A percentile compares a stretch with the other conserved stretches of the same genome.
Conservation (phyloP, 2,888 invertebrate genomes). For the Parelbella ahira region DNA sequence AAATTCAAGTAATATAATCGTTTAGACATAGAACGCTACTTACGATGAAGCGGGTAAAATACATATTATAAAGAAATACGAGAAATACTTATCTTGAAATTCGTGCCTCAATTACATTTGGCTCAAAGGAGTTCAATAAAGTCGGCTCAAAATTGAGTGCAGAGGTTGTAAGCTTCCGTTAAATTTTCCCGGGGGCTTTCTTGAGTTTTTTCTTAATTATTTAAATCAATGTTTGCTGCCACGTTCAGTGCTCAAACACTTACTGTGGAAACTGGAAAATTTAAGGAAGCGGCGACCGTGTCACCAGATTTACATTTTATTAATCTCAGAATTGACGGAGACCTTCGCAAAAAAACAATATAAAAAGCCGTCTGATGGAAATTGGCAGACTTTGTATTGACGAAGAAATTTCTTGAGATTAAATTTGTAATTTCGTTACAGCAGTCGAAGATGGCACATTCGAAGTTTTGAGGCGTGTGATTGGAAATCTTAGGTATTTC, state of each 20-base stretch:
- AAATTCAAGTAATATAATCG: too few species aligned
- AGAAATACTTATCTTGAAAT: background rate
- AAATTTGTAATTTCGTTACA: constrained; percentile 22
- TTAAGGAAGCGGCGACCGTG: constrained; percentile 12
- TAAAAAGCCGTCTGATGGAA: constrained; percentile 25
- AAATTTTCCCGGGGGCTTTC: constrained; percentile 12
- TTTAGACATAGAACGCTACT: too few species aligned
- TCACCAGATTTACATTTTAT: constrained; percentile 28
- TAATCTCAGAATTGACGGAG: constrained; percentile 28
- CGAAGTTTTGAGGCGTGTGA: constrained; percentile 22
- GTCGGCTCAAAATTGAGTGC: constrained; percentile 8
- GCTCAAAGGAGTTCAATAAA: background rate
- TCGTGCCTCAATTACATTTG: constrained; percentile 1
- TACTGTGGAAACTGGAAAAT: constrained; percentile 14
- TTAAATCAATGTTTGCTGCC: constrained; percentile 24
- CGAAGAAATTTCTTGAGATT: constrained; percentile 17
- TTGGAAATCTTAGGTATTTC: constrained; percentile 17
- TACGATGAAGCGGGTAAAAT: too few species aligned
- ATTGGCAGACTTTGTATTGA: constrained; percentile 22
- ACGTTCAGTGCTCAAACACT: constrained; percentile 12
- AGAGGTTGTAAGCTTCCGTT: constrained; percentile 11
- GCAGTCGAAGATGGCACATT: constrained; percentile 21
- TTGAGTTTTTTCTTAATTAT: constrained; percentile 19
- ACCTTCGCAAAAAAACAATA: constrained; percentile 26
- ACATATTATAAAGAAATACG: too few species aligned